Base-by-base conservation (phyloP, 2,797 vertebrate species). In the Galaxias olidus region DNA sequence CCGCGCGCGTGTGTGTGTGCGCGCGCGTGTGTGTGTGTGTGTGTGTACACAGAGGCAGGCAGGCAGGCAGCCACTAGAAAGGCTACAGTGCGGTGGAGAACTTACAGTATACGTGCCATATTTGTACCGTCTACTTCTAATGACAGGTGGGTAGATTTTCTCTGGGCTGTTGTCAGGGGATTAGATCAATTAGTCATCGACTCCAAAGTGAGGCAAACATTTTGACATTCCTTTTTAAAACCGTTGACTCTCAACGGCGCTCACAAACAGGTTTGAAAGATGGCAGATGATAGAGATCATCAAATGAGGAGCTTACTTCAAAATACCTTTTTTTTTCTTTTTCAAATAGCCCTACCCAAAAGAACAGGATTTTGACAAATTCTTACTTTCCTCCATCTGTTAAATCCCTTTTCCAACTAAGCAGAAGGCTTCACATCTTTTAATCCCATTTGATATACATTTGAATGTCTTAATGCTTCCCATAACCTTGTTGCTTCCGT, bases 401-500 rank as follows among this genome's bases (percentile, higher is more conserved):
- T 57, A 55, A 54, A 40, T 15, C 47, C 15, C 15, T 50, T 15
- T 49, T 48, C 15, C 47, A 56, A 69, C 66, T 65, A 80, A 73
- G 71, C 69, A 65, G 51, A 73, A 51, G 61, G 60, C 50, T 73
- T 60, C 42, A 56, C 59, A 47, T 46, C 53, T 75, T 55, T 30
- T 47, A 70, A 80, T 73, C 83, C 75, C 48, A 67, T 77, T 76
- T 76, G 49, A 73, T 66, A 70, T 75, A 71, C 68, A 72, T 85
- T 83, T 80, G 74, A 81, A 86, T 83, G 64, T 51, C 63, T 74
- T 60, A 81, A 74, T 71, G 75, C 68, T 77, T 84, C 65, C 59
- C 17, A 65, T 87, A 78, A 77, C 65, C 83, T 87, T 75, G 66
- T 79, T 87, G 84, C 75, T 76, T 76, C 84, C 84, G 83, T 85